These are phyloP conservation scores for Acrossocheilus fasciatus DNA, from an alignment of 2,797 vertebrate species.

Conservation along the genomic window DNA sequence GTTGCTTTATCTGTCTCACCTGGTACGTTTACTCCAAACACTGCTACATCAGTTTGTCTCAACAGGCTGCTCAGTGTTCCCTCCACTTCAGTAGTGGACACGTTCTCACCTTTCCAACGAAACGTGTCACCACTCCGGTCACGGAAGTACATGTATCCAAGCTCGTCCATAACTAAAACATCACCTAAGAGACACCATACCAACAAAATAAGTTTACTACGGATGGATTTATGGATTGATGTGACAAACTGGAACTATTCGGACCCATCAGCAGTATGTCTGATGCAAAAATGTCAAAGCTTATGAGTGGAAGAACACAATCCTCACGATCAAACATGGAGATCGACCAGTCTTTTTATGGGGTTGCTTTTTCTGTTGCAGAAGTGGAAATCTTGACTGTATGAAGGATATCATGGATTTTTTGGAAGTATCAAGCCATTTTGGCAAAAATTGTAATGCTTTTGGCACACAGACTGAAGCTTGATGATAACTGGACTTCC, in stretches of 20 bases:
- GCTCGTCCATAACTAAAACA: constrained; percentile 88
- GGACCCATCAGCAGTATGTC: not conserved
- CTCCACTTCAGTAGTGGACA: constrained; percentile 89
- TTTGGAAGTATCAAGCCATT: no score
- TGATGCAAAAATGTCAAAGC: not conserved
- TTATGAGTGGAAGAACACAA: not conserved
- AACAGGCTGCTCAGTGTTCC: constrained; percentile 84
- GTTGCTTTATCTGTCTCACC: constrained; percentile 64
- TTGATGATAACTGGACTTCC: no score
- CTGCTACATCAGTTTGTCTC: constrained; percentile 84
- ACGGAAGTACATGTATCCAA: constrained; percentile 90
- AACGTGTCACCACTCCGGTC: constrained; percentile 90
- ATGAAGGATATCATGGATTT: no score
- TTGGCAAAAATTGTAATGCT: no score
- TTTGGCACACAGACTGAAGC: no score
- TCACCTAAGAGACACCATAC: constrained; percentile 77
- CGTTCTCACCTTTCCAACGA: constrained; percentile 90
- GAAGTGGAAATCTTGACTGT: not conserved
- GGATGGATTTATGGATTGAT: not conserved
- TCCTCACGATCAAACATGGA: not conserved
- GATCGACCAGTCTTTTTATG: not conserved
- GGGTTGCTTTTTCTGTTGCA: not conserved
- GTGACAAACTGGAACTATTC: not conserved
- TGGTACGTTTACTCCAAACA: constrained; percentile 86
- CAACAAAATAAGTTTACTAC: not conserved